A percentile compares a stretch with the other conserved stretches of the same genome.
Conservation (phyloP, 2,113 vertebrate genomes). For the Corythoichthys intestinalis region DNA sequence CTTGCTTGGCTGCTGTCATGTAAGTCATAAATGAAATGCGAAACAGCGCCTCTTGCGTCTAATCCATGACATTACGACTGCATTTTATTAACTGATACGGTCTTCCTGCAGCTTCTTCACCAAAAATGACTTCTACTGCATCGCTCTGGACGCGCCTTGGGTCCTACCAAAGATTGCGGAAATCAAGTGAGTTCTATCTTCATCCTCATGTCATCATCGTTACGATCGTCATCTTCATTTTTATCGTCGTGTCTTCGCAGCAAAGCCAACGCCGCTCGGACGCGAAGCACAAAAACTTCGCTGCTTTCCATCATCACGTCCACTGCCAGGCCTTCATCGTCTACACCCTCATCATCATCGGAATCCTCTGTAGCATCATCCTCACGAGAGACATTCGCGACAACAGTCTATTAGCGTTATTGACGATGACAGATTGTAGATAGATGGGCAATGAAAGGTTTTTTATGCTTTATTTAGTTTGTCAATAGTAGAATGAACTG, state of each 20-base stretch:
- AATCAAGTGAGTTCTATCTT: constrained; percentile 22
- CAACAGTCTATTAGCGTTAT: too few species aligned
- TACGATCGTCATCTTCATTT: background rate
- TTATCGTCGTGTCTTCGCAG: constrained; percentile 9
- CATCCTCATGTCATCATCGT: background rate
- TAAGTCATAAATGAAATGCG: constrained; percentile 24
- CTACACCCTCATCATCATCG: background rate
- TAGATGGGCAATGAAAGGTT: too few species aligned
- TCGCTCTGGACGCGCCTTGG: background rate
- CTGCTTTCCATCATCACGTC: constrained; percentile 34
- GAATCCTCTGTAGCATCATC: background rate
- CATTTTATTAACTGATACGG: too few species aligned
- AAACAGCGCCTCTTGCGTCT: background rate
- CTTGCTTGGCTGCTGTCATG: constrained; percentile 47
- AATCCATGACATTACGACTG: background rate
- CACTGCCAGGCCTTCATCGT: constrained; percentile 4
- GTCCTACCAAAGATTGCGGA: rapidly evolving
- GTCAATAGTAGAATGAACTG: too few species aligned
- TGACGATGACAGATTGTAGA: too few species aligned
- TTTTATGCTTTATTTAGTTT: too few species aligned
- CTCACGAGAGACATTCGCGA: background rate
- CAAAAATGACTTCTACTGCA: constrained; percentile 24
- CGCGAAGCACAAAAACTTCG: background rate
- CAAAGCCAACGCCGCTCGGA: background rate
- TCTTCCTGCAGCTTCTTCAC: constrained; percentile 47